These are phyloP conservation scores for Synodontis membranacea DNA, from an alignment of 2,113 vertebrate species.

Conservation along the genomic window DNA sequence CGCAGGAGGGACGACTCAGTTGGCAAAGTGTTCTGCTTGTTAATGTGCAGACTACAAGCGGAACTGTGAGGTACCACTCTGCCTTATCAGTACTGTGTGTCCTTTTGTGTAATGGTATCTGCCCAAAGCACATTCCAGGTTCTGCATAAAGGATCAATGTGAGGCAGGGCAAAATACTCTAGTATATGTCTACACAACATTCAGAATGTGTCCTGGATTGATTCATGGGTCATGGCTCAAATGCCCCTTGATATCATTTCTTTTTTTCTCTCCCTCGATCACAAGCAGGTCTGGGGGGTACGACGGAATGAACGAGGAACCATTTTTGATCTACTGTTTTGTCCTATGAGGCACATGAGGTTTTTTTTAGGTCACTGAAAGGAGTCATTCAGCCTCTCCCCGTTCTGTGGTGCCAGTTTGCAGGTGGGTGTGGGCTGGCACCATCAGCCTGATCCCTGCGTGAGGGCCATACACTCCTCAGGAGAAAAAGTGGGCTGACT, in stretches of 20 bases:
- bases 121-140: slow-evolving; percentile 7
- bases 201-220: background rate
- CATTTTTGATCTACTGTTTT: background rate
- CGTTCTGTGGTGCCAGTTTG: slow-evolving; percentile 6
- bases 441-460: slow-evolving; percentile 48
- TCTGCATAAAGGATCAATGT: slow-evolving; percentile 19
- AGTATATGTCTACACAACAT: background rate
- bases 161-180: background rate
- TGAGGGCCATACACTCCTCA: slow-evolving; percentile 55
- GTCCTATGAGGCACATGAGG: background rate
- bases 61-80: slow-evolving; percentile 36
- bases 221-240: background rate
- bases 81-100: slow-evolving; percentile 37
- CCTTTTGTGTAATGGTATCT: slow-evolving; percentile 44
- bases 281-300: background rate
- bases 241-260: background rate
- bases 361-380: background rate
- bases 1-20: slow-evolving; percentile 31
- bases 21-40: slow-evolving; percentile 54
- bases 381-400: background rate
- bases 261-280: background rate
- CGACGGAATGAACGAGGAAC: background rate
- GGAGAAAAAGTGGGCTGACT: slow-evolving; percentile 61
- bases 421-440: slow-evolving; percentile 49
- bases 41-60: slow-evolving; percentile 60